These are phyloP conservation scores for Mythimna pallens DNA, from an alignment of 2,888 invertebrate genomes.

Conservation along the genomic window DNA sequence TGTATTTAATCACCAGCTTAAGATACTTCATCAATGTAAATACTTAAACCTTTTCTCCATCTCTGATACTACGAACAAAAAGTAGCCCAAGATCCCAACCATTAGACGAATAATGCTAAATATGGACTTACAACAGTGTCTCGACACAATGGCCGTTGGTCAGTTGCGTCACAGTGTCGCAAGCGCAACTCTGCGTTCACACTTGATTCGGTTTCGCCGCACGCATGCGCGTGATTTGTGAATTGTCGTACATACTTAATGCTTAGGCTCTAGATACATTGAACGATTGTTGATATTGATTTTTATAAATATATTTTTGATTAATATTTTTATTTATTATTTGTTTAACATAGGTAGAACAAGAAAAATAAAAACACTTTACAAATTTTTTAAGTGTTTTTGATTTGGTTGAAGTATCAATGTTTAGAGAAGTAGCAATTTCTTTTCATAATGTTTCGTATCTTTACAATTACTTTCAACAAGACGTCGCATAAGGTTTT, in stretches of 20 bases:
- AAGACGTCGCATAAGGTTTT: too few relatives aligned
- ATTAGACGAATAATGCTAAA: slow-evolving; percentile 63
- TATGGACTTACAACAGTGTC: slow-evolving; percentile 57
- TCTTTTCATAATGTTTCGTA: too few relatives aligned
- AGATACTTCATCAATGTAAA: not conserved
- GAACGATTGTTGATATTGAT: not conserved
- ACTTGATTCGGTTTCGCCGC: slow-evolving; percentile 82
- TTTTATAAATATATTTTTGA: not conserved
- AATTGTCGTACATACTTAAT: slow-evolving; percentile 57
- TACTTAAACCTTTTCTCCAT: not conserved
- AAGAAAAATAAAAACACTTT: too few relatives aligned
- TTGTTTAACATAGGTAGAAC: too few relatives aligned
- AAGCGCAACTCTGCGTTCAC: slow-evolving; percentile 76
- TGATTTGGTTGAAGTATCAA: not conserved
- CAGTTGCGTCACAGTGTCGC: slow-evolving; percentile 76
- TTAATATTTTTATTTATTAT: too few relatives aligned
- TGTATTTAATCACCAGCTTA: not conserved
- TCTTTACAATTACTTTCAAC: too few relatives aligned
- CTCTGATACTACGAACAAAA: not conserved
- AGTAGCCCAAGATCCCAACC: slow-evolving; percentile 42
- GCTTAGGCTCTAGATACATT: slow-evolving; percentile 40
- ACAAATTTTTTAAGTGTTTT: not conserved
- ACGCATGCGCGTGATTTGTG: slow-evolving; percentile 74
- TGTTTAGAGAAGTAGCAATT: not conserved
- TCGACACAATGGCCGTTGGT: slow-evolving; percentile 61